Base-by-base conservation (phyloP, 1,140 invertebrate species). In the Monochamus saltuarius region DNA sequence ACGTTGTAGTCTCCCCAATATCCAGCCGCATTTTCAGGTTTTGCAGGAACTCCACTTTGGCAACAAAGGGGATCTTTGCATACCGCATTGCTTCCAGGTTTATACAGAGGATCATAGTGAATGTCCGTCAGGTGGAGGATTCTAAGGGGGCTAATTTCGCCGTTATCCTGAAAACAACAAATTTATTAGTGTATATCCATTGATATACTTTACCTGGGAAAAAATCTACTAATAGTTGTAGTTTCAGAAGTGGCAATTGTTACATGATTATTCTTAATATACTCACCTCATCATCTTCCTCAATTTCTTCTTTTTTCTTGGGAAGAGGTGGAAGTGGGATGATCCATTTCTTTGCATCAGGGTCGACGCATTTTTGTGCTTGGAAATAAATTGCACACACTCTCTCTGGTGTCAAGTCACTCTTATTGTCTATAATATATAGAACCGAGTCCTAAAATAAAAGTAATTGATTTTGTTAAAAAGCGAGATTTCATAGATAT, bases 31-130 rank as follows among this genome's bases (percentile, higher is more conserved):
- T 80, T 64, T 9, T 59, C 64, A 8, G 64, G 67, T 55, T 64
- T 70, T 43, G 61, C 45, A 2, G 64, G 60, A 7, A 54, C 56
- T 0, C 68, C 71, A 46, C 51, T 59, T 52, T 89, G 83, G 75
- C 93, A 96, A 70, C 93, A 96, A 4, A 88, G 78, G 4, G 89
- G 89, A 65, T 90, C 85, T 3, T 78, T 79, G 70, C 93, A 96
- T 2, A 81, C 70, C 2, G 89, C 84, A 45, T 88, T 84, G 0
- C 85, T 80, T 10, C 84, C 82, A 1, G 80, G 73, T 55, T 82
- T 76, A 70, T 95, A 96, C 4, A 82, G 70, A 0, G 85, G 84
- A 75, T 95, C 92, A 53, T 89, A 84, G 73, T 95, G 93, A 39
- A 91, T 83, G 72, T 95, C 93, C 0, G 88, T 85, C 40, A 95